These are phyloP conservation scores for Megaustenia siamemsis DNA, from an alignment of 2,888 invertebrate species.

Conservation along the genomic window DNA sequence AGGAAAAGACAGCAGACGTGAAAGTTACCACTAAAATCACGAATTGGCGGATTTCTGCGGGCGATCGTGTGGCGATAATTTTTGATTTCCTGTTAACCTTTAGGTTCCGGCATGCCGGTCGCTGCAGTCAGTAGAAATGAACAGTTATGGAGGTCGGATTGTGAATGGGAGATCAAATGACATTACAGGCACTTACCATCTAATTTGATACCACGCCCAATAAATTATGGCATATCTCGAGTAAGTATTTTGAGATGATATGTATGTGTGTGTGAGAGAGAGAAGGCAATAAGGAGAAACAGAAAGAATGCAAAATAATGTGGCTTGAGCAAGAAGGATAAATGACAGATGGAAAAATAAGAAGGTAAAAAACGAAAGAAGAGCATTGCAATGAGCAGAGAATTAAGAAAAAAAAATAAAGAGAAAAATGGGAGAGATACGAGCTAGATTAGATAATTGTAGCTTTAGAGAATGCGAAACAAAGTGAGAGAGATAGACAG, in stretches of 20 bases:
- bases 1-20: background rate
- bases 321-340: too few relatives aligned
- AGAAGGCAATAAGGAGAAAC: too few relatives aligned
- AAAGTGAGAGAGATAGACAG: too few relatives aligned
- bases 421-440: too few relatives aligned
- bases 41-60: background rate
- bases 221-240: conserved; percentile 19
- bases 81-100: conserved; percentile 50
- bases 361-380: too few relatives aligned
- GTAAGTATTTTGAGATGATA: background rate
- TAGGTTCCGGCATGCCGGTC: conserved; percentile 5
- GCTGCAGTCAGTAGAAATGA: conserved; percentile 20
- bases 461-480: too few relatives aligned
- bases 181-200: background rate
- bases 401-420: too few relatives aligned
- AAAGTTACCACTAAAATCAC: conserved; percentile 23
- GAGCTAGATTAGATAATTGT: too few relatives aligned
- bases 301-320: too few relatives aligned
- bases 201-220: conserved; percentile 18
- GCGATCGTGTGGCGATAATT: conserved; percentile 50
- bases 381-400: too few relatives aligned
- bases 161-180: conserved; percentile 17
- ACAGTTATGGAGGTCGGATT: conserved; percentile 11
- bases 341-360: too few relatives aligned
- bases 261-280: too few relatives aligned